Evolutionary conservation across 1,140 invertebrate species (phyloP).

Genomic region (Ptiloglossa arizonensis): DNA sequence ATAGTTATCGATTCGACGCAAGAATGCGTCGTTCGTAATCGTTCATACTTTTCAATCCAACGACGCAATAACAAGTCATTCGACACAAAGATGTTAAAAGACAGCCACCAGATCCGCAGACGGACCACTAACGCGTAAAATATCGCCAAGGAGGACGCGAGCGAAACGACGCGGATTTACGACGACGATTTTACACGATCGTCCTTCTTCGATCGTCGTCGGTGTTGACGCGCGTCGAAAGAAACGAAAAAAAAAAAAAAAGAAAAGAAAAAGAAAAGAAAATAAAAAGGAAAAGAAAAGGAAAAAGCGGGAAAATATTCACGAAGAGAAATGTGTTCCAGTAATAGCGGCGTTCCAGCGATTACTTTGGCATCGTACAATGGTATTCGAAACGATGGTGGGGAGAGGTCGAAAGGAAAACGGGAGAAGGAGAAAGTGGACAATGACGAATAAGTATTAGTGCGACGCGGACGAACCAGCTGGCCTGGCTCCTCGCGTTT

Average conservation of each 20-base stretch:
- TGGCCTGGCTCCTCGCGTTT: conserved; percentile 64
- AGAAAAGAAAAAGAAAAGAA: no score
- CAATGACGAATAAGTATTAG: conserved; percentile 49
- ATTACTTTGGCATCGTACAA: conserved; percentile 48
- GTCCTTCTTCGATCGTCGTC: background rate
- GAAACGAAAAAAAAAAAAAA: no score
- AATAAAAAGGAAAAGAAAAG: no score
- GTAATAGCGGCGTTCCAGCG: conserved; percentile 35
- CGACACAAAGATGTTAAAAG: no score
- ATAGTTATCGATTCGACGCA: no score
- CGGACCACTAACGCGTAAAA: background rate
- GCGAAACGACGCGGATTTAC: background rate
- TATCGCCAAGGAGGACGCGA: background rate
- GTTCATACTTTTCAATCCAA: no score
- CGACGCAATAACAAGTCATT: no score
- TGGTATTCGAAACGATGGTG: background rate
- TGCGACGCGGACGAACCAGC: conserved; percentile 58
- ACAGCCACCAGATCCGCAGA: background rate
- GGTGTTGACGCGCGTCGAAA: background rate
- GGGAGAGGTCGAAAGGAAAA: conserved; percentile 25
- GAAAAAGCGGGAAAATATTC: background rate
- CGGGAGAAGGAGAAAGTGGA: conserved; percentile 38
- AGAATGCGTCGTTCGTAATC: no score
- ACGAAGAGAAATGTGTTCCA: conserved; percentile 23
- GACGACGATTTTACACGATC: background rate